Percentiles rank a stretch among this genome's conserved stretches.
Conservation (phyloP, 1,140 invertebrate species). For the Chionoecetes opilio region DNA sequence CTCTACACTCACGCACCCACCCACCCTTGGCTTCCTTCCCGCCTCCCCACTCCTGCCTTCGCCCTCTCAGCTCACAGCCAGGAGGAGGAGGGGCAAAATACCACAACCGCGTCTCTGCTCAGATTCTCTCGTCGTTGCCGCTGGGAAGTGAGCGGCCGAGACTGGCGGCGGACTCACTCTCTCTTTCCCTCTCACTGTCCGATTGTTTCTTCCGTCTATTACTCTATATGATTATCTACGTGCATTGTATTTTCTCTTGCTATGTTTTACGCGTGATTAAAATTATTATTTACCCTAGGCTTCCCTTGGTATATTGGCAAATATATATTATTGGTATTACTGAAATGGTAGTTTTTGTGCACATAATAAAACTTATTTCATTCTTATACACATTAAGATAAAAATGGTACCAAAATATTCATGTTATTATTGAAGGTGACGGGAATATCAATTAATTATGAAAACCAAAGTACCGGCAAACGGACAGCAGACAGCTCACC, state of each 20-base stretch:
- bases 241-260: no score
- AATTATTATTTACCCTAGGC: no score
- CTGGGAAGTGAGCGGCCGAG: neutral
- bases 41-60: neutral
- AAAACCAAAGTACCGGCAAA: neutral
- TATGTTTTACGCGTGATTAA: neutral
- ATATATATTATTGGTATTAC: no score
- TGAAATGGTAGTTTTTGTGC: no score
- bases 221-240: neutral
- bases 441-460: neutral
- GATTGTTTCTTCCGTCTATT: neutral
- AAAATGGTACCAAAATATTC: no score
- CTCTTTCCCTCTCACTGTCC: neutral
- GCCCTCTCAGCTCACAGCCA: neutral
- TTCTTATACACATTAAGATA: no score
- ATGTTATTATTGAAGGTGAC: neutral
- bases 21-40: conserved; percentile 9
- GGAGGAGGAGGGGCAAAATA: conserved; percentile 24
- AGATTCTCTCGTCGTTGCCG: neutral
- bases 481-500: neutral
- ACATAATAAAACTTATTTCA: no score
- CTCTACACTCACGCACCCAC: neutral
- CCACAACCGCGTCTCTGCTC: conserved; percentile 32
- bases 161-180: neutral
- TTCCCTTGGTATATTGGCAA: no score